Conservation (phyloP, 2,888 invertebrate species). For the Drosophila tripunctata region DNA sequence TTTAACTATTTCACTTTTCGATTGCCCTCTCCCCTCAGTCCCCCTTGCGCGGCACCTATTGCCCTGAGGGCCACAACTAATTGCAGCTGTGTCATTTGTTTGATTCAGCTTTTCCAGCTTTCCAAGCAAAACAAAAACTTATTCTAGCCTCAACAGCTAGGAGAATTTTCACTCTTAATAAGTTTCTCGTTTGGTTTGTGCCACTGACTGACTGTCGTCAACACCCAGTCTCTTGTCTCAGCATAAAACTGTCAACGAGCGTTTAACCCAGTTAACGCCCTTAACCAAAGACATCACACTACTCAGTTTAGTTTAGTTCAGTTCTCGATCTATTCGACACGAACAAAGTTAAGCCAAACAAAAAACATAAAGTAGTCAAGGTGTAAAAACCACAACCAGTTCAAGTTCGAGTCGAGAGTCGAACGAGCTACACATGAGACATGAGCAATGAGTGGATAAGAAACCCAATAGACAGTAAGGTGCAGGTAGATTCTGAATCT, state of each 20-base stretch:
- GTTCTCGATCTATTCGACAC: constrained; percentile 50
- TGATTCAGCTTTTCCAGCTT: constrained; percentile 55
- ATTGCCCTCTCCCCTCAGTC: neutral
- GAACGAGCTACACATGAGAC: constrained; percentile 41
- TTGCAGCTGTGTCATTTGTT: constrained; percentile 51
- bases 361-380: constrained; percentile 46
- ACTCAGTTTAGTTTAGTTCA: constrained; percentile 9
- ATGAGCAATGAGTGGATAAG: constrained; percentile 54
- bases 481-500: constrained; percentile 29
- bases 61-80: constrained; percentile 51
- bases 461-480: constrained; percentile 50
- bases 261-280: constrained; percentile 78
- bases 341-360: constrained; percentile 22
- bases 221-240: constrained; percentile 44
- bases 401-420: constrained; percentile 15
- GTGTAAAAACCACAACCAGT: constrained; percentile 63
- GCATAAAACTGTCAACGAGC: constrained; percentile 75
- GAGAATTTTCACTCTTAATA: constrained; percentile 76
- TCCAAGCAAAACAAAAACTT: constrained; percentile 60
- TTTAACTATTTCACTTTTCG: constrained; percentile 67
- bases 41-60: neutral
- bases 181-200: constrained; percentile 72
- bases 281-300: constrained; percentile 48
- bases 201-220: constrained; percentile 73
- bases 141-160: constrained; percentile 46